These are phyloP conservation scores for Cheiracanthium punctorium DNA, from an alignment of 2,888 invertebrate species.

Conservation along the genomic window DNA sequence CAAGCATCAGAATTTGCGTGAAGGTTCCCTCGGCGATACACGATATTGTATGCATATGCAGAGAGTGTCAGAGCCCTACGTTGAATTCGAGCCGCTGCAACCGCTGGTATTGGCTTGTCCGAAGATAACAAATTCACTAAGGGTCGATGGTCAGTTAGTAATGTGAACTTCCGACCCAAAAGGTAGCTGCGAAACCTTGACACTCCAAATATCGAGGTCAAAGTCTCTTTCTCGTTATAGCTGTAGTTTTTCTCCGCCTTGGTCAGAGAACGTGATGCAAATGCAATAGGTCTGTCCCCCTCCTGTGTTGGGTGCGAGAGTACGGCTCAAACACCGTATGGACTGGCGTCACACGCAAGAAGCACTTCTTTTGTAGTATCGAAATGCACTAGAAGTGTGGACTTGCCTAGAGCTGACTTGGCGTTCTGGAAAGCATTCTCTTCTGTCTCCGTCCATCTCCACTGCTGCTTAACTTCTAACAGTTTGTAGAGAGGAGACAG, in stretches of 20 bases:
- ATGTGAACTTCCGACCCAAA: slow-evolving; percentile 72
- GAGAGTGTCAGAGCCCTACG: no score
- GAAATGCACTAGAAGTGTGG: slow-evolving; percentile 72
- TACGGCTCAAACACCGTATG: slow-evolving; percentile 72
- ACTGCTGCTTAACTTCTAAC: slow-evolving; percentile 57
- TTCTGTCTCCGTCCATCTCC: slow-evolving; percentile 69
- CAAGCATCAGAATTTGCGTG: no score
- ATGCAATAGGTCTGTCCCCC: slow-evolving; percentile 75
- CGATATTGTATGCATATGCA: no score
- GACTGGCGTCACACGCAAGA: slow-evolving; percentile 76
- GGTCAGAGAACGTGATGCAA: slow-evolving; percentile 71
- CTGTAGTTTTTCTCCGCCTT: slow-evolving; percentile 64
- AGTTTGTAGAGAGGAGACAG: slow-evolving; percentile 72
- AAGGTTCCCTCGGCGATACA: no score
- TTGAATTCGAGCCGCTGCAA: no score
- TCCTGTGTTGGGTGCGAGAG: slow-evolving; percentile 71
- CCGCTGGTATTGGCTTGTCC: no score
- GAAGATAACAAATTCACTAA: slow-evolving; percentile 72
- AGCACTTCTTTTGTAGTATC: slow-evolving; percentile 73
- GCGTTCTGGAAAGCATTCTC: slow-evolving; percentile 70
- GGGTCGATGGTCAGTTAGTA: slow-evolving; percentile 76
- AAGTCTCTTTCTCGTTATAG: background rate
- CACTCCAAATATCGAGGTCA: background rate
- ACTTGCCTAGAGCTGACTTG: slow-evolving; percentile 72
- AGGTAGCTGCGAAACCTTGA: background rate